Percentiles rank a stretch among this genome's conserved stretches.
Evolutionary conservation across 2,888 invertebrate species (phyloP).

Genomic region (Lumbricus terrestris): DNA sequence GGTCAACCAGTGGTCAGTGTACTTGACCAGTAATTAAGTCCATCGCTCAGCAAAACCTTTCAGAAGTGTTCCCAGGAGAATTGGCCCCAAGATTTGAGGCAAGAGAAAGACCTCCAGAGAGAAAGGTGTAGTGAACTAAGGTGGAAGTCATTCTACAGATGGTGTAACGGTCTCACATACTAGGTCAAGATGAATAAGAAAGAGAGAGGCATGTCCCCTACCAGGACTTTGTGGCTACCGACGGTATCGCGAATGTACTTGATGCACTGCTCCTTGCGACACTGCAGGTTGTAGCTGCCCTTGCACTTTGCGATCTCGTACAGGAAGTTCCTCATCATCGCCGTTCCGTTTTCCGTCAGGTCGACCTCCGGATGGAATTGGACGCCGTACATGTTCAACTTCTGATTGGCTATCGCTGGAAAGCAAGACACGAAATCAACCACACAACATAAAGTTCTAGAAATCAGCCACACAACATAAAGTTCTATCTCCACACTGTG

Average conservation of each 20-base stretch:
- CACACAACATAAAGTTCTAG: no score
- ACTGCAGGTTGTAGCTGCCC: slow-evolving; percentile 82
- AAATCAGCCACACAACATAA: background rate
- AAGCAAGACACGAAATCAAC: background rate
- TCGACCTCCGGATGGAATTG: slow-evolving; percentile 99
- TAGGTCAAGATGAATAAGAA: background rate
- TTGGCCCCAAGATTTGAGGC: no score
- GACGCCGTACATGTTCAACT: slow-evolving; percentile 75
- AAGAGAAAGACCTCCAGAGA: no score
- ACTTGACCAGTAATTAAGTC: no score
- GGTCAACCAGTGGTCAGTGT: no score
- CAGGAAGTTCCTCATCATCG: slow-evolving; percentile 91
- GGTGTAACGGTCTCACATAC: background rate
- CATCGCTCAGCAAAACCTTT: no score
- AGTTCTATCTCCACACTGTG: no score
- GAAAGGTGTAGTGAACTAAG: no score
- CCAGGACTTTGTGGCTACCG: slow-evolving; percentile 87
- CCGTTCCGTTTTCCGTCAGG: slow-evolving; percentile 83
- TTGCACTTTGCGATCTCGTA: slow-evolving; percentile 84
- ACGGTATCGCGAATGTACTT: slow-evolving; percentile 86
- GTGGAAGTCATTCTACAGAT: no score
- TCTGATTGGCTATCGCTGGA: slow-evolving; percentile 83
- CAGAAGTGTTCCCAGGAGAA: no score
- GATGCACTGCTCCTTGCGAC: slow-evolving; percentile 84
- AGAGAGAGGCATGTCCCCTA: slow-evolving; percentile 62